Evolutionary conservation across 2,113 vertebrate genomes (phyloP).

Genomic region (Coryphaenoides rupestris): DNA sequence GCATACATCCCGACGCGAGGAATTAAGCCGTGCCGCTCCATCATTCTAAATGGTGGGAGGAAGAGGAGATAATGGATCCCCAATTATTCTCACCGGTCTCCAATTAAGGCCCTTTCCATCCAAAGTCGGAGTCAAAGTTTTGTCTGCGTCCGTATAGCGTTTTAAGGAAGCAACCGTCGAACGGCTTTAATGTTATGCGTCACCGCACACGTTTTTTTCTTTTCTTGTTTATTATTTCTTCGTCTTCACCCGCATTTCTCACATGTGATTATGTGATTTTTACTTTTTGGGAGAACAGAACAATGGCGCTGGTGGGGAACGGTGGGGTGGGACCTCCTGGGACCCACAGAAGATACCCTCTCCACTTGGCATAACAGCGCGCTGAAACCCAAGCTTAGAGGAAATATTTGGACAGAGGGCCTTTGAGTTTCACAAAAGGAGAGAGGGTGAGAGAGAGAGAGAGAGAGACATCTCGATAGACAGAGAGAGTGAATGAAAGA

Average conservation of each 20-base stretch:
- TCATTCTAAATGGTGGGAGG: background rate
- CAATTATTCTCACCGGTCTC: background rate
- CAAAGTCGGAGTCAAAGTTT: background rate
- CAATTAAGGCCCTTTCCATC: background rate
- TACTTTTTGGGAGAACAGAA: slow-evolving; percentile 53
- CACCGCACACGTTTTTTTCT: too few relatives aligned
- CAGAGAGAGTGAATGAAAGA: too few relatives aligned
- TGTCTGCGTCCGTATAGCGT: background rate
- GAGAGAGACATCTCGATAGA: too few relatives aligned
- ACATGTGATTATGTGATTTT: background rate
- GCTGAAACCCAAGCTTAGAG: slow-evolving; percentile 76
- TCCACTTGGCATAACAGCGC: slow-evolving; percentile 73
- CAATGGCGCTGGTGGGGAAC: slow-evolving; percentile 59
- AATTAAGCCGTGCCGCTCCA: background rate
- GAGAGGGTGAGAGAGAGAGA: slow-evolving; percentile 48
- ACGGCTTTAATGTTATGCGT: background rate
- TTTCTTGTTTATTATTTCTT: background rate
- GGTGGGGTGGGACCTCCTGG: slow-evolving; percentile 59
- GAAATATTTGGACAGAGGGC: slow-evolving; percentile 76
- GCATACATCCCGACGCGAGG: background rate
- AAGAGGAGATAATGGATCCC: too few relatives aligned
- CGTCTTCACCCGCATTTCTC: background rate
- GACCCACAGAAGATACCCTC: slow-evolving; percentile 48
- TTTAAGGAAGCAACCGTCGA: background rate
- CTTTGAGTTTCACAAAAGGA: slow-evolving; percentile 64